These are phyloP conservation scores for Hirtodrosophila confusa DNA, from an alignment of 2,888 invertebrate genomes.

Conservation along the genomic window DNA sequence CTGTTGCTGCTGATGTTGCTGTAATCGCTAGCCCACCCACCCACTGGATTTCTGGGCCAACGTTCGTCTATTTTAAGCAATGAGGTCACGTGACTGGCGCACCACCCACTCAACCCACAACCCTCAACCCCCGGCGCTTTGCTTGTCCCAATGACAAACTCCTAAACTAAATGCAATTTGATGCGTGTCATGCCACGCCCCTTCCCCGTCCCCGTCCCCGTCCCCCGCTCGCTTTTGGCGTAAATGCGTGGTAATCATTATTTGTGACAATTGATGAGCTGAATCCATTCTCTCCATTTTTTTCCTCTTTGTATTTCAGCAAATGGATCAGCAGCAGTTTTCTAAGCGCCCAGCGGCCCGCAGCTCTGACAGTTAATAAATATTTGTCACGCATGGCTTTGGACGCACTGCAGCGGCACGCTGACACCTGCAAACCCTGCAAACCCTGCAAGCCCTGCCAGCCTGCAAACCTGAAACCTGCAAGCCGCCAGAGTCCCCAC, in stretches of 20 bases:
- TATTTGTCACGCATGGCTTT: slow-evolving; percentile 67
- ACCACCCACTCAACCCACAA: neutral
- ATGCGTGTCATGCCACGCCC: slow-evolving; percentile 67
- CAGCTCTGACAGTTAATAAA: slow-evolving; percentile 67
- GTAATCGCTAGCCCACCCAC: slow-evolving; percentile 30
- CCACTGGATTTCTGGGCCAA: slow-evolving; percentile 2
- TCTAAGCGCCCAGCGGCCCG: slow-evolving; percentile 45
- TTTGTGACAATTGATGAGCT: slow-evolving; percentile 73
- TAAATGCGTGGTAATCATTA: slow-evolving; percentile 77
- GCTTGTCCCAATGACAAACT: slow-evolving; percentile 48
- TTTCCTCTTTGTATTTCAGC: slow-evolving; percentile 7
- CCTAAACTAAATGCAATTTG: slow-evolving; percentile 76
- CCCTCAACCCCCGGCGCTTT: slow-evolving; percentile 16
- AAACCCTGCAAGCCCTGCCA: no score
- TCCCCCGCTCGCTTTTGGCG: slow-evolving; percentile 5
- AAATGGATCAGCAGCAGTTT: slow-evolving; percentile 46
- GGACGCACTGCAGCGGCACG: slow-evolving; percentile 62
- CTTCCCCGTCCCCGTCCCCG: slow-evolving; percentile 5
- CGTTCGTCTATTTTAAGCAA: slow-evolving; percentile 54
- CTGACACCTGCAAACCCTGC: slow-evolving; percentile 40
- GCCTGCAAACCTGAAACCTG: slow-evolving; percentile 33
- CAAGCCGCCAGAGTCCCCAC: slow-evolving; percentile 45
- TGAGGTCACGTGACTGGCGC: slow-evolving; percentile 67
- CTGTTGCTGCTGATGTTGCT: slow-evolving; percentile 14
- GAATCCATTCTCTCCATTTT: slow-evolving; percentile 53